These are phyloP conservation scores for Neotragus pygmaeus DNA, from an alignment of 2,113 vertebrate genomes.

Conservation along the genomic window DNA sequence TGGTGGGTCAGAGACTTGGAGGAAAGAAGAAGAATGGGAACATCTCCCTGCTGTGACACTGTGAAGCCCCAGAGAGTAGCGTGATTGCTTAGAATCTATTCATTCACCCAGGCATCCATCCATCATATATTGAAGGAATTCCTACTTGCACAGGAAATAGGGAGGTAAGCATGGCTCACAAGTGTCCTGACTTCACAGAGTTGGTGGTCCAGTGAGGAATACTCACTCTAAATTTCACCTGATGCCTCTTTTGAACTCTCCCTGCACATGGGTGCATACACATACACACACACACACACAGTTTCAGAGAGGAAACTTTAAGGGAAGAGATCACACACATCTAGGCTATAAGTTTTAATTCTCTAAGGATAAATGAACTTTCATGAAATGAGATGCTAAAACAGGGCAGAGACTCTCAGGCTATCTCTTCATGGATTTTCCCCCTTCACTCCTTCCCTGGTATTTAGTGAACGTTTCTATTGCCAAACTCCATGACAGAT, in stretches of 20 bases:
- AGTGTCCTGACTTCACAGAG: neutral
- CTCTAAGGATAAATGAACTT: neutral
- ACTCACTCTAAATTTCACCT: neutral
- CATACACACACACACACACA: neutral
- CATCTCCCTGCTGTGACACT: neutral
- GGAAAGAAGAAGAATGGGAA: neutral
- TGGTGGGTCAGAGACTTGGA: neutral
- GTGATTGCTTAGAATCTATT: neutral
- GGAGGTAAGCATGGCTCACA: neutral
- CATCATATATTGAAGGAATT: neutral
- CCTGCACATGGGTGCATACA: neutral
- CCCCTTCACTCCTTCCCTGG: neutral
- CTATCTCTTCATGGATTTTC: neutral
- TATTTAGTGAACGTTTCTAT: neutral
- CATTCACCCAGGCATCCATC: no score
- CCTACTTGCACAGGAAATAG: neutral
- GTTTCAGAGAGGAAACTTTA: neutral
- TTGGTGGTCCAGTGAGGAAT: neutral
- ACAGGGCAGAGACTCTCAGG: neutral
- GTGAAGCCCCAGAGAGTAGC: neutral
- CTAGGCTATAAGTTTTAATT: neutral
- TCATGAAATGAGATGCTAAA: neutral
- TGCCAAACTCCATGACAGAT: neutral
- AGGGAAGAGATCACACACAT: neutral
- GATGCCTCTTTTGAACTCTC: neutral